phyloP scores from a whole-genome alignment of 2,113 vertebrate species.

The Theropithecus gelada region DNA sequence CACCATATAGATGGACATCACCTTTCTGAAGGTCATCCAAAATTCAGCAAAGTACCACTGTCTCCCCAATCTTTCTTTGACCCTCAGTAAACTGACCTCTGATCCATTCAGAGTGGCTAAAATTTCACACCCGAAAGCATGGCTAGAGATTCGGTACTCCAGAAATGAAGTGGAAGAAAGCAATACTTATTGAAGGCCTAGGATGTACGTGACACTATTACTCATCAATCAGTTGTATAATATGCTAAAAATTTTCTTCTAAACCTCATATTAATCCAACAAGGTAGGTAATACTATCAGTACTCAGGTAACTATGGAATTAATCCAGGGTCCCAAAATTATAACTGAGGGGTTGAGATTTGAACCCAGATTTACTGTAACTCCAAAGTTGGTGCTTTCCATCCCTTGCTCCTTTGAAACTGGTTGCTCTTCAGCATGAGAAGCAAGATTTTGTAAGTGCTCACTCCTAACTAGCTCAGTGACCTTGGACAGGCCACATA shows the following conservation, averaged over 20 bases:
- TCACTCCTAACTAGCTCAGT: background rate
- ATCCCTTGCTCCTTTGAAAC: background rate
- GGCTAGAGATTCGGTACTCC: background rate
- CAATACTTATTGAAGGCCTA: background rate
- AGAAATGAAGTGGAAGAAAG: constrained; percentile 1
- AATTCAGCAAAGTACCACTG: background rate
- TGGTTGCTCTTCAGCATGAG: background rate
- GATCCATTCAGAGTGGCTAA: background rate
- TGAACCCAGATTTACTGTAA: background rate
- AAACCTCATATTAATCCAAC: background rate
- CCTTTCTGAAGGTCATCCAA: background rate
- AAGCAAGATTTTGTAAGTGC: background rate
- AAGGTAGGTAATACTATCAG: background rate
- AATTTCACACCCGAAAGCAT: background rate
- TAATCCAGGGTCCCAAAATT: background rate
- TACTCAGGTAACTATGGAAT: background rate
- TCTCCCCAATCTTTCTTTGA: background rate
- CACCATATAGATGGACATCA: rapidly evolving
- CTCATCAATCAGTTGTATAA: background rate
- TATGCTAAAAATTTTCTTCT: background rate
- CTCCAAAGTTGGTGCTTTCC: background rate
- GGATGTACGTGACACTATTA: background rate
- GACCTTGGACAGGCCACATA: background rate
- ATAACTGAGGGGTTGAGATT: background rate
- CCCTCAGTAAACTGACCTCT: background rate